A percentile compares a stretch with the other conserved stretches of the same genome.
Evolutionary conservation across 1,140 invertebrate genomes (phyloP).

Genomic region (Conus betulinus): DNA sequence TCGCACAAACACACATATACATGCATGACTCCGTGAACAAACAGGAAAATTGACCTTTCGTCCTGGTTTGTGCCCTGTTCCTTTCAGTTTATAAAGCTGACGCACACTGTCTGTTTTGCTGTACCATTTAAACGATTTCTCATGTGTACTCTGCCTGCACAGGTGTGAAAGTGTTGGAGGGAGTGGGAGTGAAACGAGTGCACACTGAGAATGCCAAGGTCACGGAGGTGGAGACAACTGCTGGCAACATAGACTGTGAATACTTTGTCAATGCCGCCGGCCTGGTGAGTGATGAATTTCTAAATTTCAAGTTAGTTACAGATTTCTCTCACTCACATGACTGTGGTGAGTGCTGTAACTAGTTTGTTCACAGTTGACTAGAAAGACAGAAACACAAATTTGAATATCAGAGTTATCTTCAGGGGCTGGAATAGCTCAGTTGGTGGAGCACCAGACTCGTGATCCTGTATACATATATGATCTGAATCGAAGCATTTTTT

Average conservation of each 20-base stretch:
- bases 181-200: constrained; percentile 83
- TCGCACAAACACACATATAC: neutral
- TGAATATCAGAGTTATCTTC: neutral
- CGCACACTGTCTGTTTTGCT: no score
- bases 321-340: neutral
- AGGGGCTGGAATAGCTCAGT: no score
- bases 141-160: neutral
- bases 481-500: no score
- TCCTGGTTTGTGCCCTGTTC: no score
- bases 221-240: constrained; percentile 84
- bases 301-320: neutral
- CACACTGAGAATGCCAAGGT: constrained; percentile 81
- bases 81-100: no score
- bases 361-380: neutral
- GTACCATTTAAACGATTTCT: no score
- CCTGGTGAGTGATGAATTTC: constrained; percentile 77
- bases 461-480: no score
- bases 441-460: no score
- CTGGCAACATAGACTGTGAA: constrained; percentile 88
- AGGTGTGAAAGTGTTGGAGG: constrained; percentile 92
- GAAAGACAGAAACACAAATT: neutral
- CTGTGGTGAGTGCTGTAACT: neutral
- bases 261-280: constrained; percentile 95
- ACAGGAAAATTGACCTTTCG: neutral
- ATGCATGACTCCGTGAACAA: neutral